These are phyloP conservation scores for Cryptocephalus moraei DNA, from an alignment of 2,888 invertebrate genomes.

Conservation along the genomic window DNA sequence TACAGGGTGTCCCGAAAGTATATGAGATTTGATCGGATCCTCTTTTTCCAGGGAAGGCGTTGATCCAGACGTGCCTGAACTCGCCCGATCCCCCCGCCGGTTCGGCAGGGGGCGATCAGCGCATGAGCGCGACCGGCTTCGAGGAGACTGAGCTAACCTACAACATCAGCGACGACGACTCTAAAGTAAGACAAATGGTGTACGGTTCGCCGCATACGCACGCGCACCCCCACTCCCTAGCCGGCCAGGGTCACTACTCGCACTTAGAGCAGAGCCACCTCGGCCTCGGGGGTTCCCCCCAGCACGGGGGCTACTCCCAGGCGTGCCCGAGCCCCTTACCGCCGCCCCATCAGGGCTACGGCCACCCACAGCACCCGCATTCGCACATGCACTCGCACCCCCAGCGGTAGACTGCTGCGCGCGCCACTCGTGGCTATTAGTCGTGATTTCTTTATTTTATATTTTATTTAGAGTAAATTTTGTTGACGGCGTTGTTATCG, in stretches of 20 bases:
- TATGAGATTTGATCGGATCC: no score
- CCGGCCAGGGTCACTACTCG: conserved; percentile 33
- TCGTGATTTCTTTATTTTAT: no score
- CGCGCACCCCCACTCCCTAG: conserved; percentile 51
- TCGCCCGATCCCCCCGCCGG: conserved; percentile 82
- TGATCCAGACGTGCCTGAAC: conserved; percentile 98
- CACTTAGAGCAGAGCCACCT: conserved; percentile 35
- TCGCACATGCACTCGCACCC: conserved; percentile 63
- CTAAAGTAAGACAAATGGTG: conserved; percentile 96
- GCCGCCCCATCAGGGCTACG: conserved; percentile 44
- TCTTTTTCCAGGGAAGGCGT: conserved; percentile 68
- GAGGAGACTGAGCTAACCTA: conserved; percentile 98
- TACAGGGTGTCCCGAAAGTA: no score
- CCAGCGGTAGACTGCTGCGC: conserved; percentile 57
- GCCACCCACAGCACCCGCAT: conserved; percentile 64
- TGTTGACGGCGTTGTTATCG: no score
- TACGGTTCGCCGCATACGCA: conserved; percentile 57
- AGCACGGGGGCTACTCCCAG: conserved; percentile 49
- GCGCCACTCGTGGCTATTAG: no score
- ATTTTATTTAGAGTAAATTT: no score
- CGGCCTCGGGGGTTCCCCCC: conserved; percentile 37
- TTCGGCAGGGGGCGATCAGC: conserved; percentile 65
- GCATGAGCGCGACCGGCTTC: conserved; percentile 97
- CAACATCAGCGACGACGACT: conserved; percentile 89
- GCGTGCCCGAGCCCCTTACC: conserved; percentile 67